A percentile compares a stretch with the other conserved stretches of the same genome.
Conservation (phyloP, 2,797 vertebrate genomes). For the Parambassis ranga region DNA sequence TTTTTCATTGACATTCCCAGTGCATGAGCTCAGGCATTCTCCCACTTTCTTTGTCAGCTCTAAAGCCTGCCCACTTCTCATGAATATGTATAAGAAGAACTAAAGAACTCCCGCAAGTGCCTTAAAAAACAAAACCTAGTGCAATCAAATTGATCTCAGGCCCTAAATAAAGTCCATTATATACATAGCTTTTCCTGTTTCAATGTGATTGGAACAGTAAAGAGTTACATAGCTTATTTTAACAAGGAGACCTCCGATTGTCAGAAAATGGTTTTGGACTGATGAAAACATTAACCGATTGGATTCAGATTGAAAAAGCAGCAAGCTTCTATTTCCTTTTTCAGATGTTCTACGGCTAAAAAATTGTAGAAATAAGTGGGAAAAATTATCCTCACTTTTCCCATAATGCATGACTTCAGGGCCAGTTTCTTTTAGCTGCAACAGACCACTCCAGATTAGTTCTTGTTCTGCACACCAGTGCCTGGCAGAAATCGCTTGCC, state of each 20-base stretch:
- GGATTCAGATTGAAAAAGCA: background rate
- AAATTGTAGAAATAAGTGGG: slow-evolving; percentile 24
- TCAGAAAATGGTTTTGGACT: background rate
- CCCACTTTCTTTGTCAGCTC: slow-evolving; percentile 37
- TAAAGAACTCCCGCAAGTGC: background rate
- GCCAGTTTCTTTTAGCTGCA: slow-evolving; percentile 51
- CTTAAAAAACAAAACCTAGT: background rate
- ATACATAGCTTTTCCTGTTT: background rate
- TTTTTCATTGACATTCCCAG: slow-evolving; percentile 48
- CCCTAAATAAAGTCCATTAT: background rate
- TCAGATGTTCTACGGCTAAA: slow-evolving; percentile 4
- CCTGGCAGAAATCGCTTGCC: slow-evolving; percentile 58
- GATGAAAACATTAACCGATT: background rate
- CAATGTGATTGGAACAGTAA: background rate
- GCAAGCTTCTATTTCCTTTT: too few species aligned
- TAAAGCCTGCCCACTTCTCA: slow-evolving; percentile 27
- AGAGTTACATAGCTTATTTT: background rate
- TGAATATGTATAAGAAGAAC: slow-evolving; percentile 49
- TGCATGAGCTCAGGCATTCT: slow-evolving; percentile 34
- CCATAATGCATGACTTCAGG: slow-evolving; percentile 47
- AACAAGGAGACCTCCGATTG: background rate
- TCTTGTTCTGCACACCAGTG: slow-evolving; percentile 66
- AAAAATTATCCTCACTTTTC: slow-evolving; percentile 38
- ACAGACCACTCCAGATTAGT: slow-evolving; percentile 70
- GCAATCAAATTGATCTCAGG: background rate